Evolutionary conservation across 2,113 vertebrate species (phyloP), one percentile per base, ranked within the genome.

Genomic region (Oreocharis arfaki): DNA sequence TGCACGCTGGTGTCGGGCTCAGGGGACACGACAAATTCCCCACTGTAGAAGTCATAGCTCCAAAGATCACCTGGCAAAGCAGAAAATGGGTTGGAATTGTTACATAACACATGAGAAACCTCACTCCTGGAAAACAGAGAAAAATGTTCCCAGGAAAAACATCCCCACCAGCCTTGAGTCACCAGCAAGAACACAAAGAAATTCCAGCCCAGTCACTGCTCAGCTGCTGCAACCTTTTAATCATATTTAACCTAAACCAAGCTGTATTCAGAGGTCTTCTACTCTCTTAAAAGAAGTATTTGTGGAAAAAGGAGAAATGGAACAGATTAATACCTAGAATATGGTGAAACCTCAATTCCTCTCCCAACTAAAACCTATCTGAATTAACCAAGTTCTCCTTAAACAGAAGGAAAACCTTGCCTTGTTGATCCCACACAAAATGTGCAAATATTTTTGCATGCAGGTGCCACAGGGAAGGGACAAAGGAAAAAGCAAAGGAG

Each of bases 31-130:
- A 99, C 99, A 97, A 99, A 99, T 68, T 99, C 98, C 37, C 99
- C 99, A 13, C 99, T 99, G 98, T 99, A 99, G 98, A 99, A 99
- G 87, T 99, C 99, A 1, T 99, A 99, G 97, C 99, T 99, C 99
- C 99, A 99, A 49, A 99, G 98, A 82, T 99, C 99, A 52, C 99
- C 99, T 99, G 82, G 60, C 2, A 5, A n/a, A 75, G 49, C 91
- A 59, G 23, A 33, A 61, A 83, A n/a, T 1, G 50, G 3, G 42
- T 63, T 74, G 57, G 50, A 22, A 32, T 26, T 80, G 28, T 53
- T 57, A 42, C 6, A 3, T 3, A 35, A 21, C 23, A 44, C 8
- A 1, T 4, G 7, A 73, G 69, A n/a, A 24, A 53, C 1, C 46
- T 1, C 2, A 37, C 24, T 15, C 75, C 22, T n/a, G 44, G 52